phyloP scores from a whole-genome alignment of 2,797 vertebrate genomes.

The Crocodylus rhombifer region DNA sequence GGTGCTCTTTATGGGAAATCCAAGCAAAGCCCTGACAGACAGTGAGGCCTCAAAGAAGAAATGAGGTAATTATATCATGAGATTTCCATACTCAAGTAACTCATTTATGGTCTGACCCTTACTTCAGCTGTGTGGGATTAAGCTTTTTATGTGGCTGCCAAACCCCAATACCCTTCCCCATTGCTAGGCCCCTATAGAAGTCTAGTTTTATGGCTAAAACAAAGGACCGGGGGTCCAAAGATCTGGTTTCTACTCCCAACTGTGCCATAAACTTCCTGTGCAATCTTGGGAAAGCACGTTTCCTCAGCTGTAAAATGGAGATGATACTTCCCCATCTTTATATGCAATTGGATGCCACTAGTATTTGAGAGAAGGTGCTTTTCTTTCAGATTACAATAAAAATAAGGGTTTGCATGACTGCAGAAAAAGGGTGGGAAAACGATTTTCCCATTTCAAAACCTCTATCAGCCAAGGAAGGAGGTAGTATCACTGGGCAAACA shows the following conservation, averaged over 20 bases:
- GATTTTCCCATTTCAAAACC: neutral
- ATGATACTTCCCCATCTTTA: neutral
- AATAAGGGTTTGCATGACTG: neutral
- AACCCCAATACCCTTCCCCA: neutral
- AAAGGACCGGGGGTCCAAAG: neutral
- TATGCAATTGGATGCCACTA: rapidly evolving
- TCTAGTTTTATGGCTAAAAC: neutral
- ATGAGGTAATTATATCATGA: neutral
- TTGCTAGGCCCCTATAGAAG: neutral
- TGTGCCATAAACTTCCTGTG: neutral
- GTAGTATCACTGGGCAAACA: neutral
- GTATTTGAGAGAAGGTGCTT: neutral
- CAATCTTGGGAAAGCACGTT: neutral
- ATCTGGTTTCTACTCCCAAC: neutral
- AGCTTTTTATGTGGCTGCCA: neutral
- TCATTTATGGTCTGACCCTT: neutral
- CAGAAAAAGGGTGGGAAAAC: slow-evolving; percentile 10
- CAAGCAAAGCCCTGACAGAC: neutral
- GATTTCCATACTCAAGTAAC: neutral
- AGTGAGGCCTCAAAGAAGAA: neutral
- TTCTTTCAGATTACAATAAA: neutral
- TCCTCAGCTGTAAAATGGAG: neutral
- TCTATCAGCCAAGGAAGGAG: neutral
- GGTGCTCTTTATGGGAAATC: neutral
- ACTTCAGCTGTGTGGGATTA: neutral